A percentile compares a stretch with the other conserved stretches of the same genome.
phyloP scores from a whole-genome alignment of 2,797 vertebrate genomes.

The Bryconaethiops microstoma region DNA sequence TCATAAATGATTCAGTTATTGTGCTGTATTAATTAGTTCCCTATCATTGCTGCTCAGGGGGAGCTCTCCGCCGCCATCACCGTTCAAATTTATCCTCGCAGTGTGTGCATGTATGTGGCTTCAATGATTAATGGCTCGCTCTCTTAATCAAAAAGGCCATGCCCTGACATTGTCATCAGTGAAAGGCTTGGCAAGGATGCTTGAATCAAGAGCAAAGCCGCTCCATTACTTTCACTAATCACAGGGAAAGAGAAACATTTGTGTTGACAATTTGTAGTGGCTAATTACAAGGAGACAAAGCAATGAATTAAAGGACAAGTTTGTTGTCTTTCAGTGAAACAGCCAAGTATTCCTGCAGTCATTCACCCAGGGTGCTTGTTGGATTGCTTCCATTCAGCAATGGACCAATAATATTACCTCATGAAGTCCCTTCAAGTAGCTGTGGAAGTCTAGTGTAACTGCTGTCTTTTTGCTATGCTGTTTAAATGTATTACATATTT shows the following conservation, averaged over 20 bases:
- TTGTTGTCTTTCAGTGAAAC: not conserved
- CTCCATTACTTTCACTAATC: constrained; percentile 25
- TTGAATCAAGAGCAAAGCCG: constrained; percentile 3
- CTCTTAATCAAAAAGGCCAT: constrained; percentile 20
- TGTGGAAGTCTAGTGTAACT: too few species aligned
- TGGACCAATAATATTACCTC: too few species aligned
- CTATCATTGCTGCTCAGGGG: constrained; percentile 63
- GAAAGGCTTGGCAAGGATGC: constrained; percentile 7
- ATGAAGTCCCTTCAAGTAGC: too few species aligned
- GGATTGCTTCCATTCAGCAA: not conserved
- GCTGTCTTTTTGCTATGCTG: too few species aligned
- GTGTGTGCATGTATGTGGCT: constrained; percentile 26
- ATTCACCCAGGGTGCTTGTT: not conserved
- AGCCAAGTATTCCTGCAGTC: not conserved
- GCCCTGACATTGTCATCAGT: constrained; percentile 14
- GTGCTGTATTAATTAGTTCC: constrained; percentile 65
- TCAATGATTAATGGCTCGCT: constrained; percentile 20
- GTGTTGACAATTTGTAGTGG: not conserved
- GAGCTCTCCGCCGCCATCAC: constrained; percentile 39
- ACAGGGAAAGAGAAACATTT: not conserved
- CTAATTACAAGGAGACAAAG: not conserved
- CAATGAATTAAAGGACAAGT: not conserved
- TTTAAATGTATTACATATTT: too few species aligned
- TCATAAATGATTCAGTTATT: constrained; percentile 68
- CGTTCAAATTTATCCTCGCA: constrained; percentile 30